phyloP scores from a whole-genome alignment of 2,797 vertebrate genomes.

The Monodelphis domestica region DNA sequence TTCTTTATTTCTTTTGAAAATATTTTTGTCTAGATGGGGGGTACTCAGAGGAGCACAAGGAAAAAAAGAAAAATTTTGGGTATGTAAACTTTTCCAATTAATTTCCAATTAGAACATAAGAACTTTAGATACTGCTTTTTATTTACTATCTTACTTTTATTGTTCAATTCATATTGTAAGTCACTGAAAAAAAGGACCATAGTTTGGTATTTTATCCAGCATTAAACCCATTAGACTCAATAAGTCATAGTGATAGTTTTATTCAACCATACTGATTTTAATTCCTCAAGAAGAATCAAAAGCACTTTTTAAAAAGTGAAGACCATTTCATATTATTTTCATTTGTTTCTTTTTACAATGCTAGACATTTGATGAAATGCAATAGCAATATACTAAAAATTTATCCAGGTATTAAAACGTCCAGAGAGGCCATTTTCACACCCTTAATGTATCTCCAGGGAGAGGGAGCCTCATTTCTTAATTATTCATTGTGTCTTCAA shows the following conservation, averaged over 20 bases:
- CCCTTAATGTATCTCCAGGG: background rate
- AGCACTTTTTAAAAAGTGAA: background rate
- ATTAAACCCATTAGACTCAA: background rate
- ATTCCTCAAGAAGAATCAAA: background rate
- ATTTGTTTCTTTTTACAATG: background rate
- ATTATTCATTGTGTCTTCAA: background rate
- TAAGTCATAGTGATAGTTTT: constrained; percentile 15
- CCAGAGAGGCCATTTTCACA: background rate
- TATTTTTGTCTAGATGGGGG: constrained; percentile 82
- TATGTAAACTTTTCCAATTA: constrained; percentile 70
- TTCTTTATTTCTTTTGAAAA: background rate
- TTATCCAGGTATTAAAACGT: background rate
- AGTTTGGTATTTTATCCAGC: background rate
- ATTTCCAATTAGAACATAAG: background rate
- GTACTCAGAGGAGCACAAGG: constrained; percentile 74
- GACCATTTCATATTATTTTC: background rate
- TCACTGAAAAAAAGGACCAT: background rate
- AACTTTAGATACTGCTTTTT: background rate
- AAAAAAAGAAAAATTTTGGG: constrained; percentile 86
- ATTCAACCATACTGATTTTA: constrained; percentile 24
- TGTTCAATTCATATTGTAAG: background rate
- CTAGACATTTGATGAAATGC: background rate
- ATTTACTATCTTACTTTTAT: background rate
- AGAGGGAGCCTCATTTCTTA: background rate
- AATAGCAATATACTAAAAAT: background rate